Conservation (phyloP, 2,797 vertebrate genomes). For the Etheostoma perlongum region DNA sequence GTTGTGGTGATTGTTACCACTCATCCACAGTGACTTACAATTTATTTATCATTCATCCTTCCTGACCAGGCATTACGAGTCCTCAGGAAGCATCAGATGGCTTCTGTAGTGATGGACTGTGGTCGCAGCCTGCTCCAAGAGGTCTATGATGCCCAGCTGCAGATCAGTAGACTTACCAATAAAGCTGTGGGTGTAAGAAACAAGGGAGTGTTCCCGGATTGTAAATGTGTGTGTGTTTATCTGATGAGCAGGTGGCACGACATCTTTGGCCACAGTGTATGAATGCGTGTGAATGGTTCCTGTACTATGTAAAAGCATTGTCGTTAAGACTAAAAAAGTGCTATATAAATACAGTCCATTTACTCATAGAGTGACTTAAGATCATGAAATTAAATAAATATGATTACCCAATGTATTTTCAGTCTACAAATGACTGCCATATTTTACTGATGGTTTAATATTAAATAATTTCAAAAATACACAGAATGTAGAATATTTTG, state of each 20-base stretch:
- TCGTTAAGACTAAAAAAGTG: too few relatives aligned
- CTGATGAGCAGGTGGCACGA: too few relatives aligned
- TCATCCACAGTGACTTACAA: too few relatives aligned
- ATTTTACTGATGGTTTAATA: conserved; percentile 1
- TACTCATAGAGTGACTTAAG: neutral
- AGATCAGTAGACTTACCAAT: conserved; percentile 27
- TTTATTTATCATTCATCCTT: neutral
- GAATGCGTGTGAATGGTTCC: too few relatives aligned
- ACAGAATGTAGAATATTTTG: neutral
- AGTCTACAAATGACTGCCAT: neutral
- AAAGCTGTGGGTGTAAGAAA: conserved; percentile 69
- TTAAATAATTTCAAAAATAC: neutral
- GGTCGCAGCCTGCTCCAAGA: conserved; percentile 88
- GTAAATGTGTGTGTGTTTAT: too few relatives aligned
- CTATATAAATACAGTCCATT: too few relatives aligned
- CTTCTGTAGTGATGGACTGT: conserved; percentile 86
- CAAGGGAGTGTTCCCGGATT: neutral
- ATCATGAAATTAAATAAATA: neutral
- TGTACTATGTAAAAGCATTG: too few relatives aligned
- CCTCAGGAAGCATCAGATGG: conserved; percentile 85
- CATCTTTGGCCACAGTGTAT: too few relatives aligned
- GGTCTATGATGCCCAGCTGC: conserved; percentile 65
- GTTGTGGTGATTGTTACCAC: too few relatives aligned
- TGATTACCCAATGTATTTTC: neutral
- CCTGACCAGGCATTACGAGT: conserved; percentile 84